A percentile compares a stretch with the other conserved stretches of the same genome.
Conservation (phyloP, 2,888 invertebrate species). For the Tinea trinotella region DNA sequence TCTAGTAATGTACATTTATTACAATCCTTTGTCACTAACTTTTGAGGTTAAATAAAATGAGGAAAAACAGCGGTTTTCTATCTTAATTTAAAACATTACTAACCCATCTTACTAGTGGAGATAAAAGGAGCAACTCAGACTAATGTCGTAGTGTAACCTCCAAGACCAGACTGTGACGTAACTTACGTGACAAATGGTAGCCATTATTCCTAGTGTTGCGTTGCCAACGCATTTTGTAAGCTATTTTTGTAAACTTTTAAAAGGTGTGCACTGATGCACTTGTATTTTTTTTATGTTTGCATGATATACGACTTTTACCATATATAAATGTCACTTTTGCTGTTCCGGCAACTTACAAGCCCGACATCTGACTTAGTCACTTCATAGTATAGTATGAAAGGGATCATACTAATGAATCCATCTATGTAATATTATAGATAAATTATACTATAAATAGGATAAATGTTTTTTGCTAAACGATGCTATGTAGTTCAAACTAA, state of each 20-base stretch:
- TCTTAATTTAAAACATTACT: not conserved
- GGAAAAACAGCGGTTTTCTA: not conserved
- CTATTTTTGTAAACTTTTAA: not conserved
- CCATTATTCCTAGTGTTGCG: not conserved
- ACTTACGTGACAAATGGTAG: not conserved
- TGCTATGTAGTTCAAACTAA: too few relatives aligned
- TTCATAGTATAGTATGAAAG: too few relatives aligned
- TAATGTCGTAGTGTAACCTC: constrained; percentile 6
- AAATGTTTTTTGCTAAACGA: too few relatives aligned
- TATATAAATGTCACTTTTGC: too few relatives aligned
- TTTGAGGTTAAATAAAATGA: not conserved
- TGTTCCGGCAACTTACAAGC: too few relatives aligned
- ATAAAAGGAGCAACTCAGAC: not conserved
- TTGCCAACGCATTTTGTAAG: not conserved
- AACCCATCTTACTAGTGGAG: not conserved
- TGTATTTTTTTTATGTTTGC: too few relatives aligned
- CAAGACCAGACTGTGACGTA: not conserved
- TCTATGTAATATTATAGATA: too few relatives aligned
- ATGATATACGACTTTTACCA: too few relatives aligned
- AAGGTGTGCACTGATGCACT: not conserved
- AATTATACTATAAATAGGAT: too few relatives aligned
- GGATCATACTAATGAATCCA: too few relatives aligned
- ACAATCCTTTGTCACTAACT: not conserved
- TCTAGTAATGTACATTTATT: not conserved
- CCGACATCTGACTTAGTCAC: too few relatives aligned